Evolutionary conservation across 2,113 vertebrate genomes (phyloP), one percentile per base, ranked within the genome.

Genomic region (Platysternon megacephalum): DNA sequence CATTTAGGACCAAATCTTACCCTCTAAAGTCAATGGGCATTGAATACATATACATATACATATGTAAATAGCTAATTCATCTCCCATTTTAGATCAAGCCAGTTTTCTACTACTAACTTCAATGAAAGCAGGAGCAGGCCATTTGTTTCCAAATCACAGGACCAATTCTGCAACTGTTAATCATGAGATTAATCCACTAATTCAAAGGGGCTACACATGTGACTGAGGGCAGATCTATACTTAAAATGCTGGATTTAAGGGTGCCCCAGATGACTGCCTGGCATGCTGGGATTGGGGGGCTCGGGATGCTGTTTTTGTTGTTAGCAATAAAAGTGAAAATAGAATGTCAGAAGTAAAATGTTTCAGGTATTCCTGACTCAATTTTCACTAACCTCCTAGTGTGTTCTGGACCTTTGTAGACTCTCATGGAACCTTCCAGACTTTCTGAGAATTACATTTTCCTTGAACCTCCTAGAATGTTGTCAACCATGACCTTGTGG

Each of bases 31-130:
- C 49, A 26, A 32, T 16, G 22, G 17, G 35, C 49, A 46, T 2
- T 0, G 0, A 44, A 11, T 3, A 2, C 14, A 35, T 35, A 65
- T 3, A 2, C 14, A 35, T 35, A 65, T 8, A 7, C 32, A 65
- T 6, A 8, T 2, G 44, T 19, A 16, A 26, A 46, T 13, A 39
- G 10, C 52, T 28, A 16, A 6, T 4, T 65, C 76, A 32, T 6
- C 39, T 83, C 52, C 39, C 49, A 13, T 29, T 65, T 28, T 19
- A 65, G 12, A 65, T 65, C 16, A 13, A 93, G 61, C 5, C 11
- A 2, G 29, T 89, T 52, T 53, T 8, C 22, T 11, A 5, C 12
- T 39, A 26, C 49, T 49, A 49, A 56, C 5, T 55, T 21, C 2
- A 46, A 81, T 65, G 61, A 65, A 86, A 56, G 74, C 79, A 94